Conservation (phyloP, 2,888 invertebrate genomes). For the Dorcus parallelipipedus region DNA sequence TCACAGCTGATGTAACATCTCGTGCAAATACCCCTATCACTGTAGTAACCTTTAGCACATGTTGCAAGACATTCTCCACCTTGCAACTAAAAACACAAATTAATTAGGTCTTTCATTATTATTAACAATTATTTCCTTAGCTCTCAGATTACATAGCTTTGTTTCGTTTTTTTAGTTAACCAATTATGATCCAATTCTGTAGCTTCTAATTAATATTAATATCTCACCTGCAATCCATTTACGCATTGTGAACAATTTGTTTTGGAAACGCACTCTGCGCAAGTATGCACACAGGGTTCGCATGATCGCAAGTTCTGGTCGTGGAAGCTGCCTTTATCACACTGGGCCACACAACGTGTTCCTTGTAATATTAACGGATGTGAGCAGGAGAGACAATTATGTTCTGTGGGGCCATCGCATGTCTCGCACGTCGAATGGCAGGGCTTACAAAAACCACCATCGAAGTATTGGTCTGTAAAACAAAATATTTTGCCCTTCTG, state of each 20-base stretch:
- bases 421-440: slow-evolving; percentile 79
- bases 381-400: slow-evolving; percentile 72
- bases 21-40: slow-evolving; percentile 77
- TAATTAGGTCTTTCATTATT: background rate
- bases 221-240: slow-evolving; percentile 60
- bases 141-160: too few relatives aligned
- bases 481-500: too few relatives aligned
- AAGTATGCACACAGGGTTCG: slow-evolving; percentile 76
- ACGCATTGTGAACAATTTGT: slow-evolving; percentile 78
- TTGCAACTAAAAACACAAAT: slow-evolving; percentile 55
- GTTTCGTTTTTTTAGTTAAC: too few relatives aligned
- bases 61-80: slow-evolving; percentile 79
- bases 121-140: too few relatives aligned
- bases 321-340: slow-evolving; percentile 68
- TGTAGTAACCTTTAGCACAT: slow-evolving; percentile 80
- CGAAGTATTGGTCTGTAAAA: slow-evolving; percentile 67
- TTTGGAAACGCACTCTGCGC: slow-evolving; percentile 72
- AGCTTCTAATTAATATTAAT: background rate
- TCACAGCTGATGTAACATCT: slow-evolving; percentile 82
- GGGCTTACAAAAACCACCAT: slow-evolving; percentile 65
- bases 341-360: slow-evolving; percentile 70
- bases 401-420: slow-evolving; percentile 75
- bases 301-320: slow-evolving; percentile 65
- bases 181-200: background rate
- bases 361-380: slow-evolving; percentile 70